Base-by-base conservation (phyloP, 2,113 vertebrate species). In the Notothenia rossii region DNA sequence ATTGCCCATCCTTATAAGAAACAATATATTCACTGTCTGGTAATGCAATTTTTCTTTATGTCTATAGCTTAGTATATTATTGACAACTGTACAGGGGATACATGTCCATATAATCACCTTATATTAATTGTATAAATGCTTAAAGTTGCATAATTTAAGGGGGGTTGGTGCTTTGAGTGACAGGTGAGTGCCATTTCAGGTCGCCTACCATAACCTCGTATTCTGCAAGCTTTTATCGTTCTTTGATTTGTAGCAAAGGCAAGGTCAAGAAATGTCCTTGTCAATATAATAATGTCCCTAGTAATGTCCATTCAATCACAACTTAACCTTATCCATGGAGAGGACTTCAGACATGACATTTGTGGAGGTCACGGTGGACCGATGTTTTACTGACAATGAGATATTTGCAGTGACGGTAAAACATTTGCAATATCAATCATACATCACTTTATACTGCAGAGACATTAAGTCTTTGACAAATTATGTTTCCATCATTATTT, bases 341-440 rank as follows among this genome's bases (percentile, higher is more conserved):
- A 29, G 29, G 29, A 29, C 29, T 29, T 29, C 29, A 29, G 51
- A 25, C 43, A 2, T 86, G 79, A 77, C 81, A 81, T 79, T 86
- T 89, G 46, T 13, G 10, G 61, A 75, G 72, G 73, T 77, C 74
- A 73, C 9, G 36, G 55, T 68, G 43, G 46, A 54, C 40, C 15
- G 25, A 51, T 71, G 59, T 72, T 70, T 71, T 72, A 85, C 73
- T 58, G 61, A 78, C 69, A 86, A 29, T 29, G 77, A 61, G 14
- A 69, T 43, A 69, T 74, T 76, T 77, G 48, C 58, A 15, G 40
- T 64, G 70, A 81, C 69, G 25, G 78, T 40, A 58, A 83, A 63
- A 45, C 60, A 72, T 82, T 75, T 83, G 20, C 72, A 58, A 43
- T 25, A 74, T 7, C 36, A 56, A 36, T 62, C 49, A 43, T 63